These are phyloP conservation scores for Mizuhopecten yessoensis DNA, from an alignment of 1,140 invertebrate species.

Conservation along the genomic window DNA sequence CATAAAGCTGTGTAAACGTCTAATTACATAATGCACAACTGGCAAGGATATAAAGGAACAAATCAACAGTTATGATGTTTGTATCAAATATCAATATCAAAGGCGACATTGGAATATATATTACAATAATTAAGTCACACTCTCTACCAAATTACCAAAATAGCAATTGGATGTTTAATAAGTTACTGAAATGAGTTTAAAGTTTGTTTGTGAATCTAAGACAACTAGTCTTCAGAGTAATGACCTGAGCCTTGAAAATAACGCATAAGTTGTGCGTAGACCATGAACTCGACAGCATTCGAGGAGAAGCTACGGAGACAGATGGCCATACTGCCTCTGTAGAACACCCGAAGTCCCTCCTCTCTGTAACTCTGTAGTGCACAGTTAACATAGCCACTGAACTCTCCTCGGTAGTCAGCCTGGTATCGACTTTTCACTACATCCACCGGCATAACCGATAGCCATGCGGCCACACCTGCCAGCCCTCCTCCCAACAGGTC, in stretches of 20 bases:
- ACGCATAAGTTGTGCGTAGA: constrained; percentile 83
- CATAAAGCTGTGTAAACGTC: no score
- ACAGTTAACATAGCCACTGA: constrained; percentile 77
- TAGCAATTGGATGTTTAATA: no score
- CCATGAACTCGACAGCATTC: constrained; percentile 84
- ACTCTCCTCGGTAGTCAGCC: constrained; percentile 74
- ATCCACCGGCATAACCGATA: constrained; percentile 83
- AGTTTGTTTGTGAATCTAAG: background rate
- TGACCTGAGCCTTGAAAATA: background rate
- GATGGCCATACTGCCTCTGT: constrained; percentile 77
- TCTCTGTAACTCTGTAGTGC: constrained; percentile 73
- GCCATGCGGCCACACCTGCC: constrained; percentile 85
- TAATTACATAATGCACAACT: no score
- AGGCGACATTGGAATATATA: no score
- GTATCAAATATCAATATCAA: no score
- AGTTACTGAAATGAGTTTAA: background rate
- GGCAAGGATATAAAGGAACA: no score
- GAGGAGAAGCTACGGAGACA: constrained; percentile 81
- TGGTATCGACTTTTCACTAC: constrained; percentile 84
- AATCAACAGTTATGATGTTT: no score
- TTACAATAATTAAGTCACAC: no score
- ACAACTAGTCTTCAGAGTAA: background rate
- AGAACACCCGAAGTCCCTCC: constrained; percentile 80
- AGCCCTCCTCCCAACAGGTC: constrained; percentile 85
- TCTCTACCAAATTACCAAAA: no score